Base-by-base conservation (phyloP, 2,888 invertebrate species). In the Mayetiola destructor region DNA sequence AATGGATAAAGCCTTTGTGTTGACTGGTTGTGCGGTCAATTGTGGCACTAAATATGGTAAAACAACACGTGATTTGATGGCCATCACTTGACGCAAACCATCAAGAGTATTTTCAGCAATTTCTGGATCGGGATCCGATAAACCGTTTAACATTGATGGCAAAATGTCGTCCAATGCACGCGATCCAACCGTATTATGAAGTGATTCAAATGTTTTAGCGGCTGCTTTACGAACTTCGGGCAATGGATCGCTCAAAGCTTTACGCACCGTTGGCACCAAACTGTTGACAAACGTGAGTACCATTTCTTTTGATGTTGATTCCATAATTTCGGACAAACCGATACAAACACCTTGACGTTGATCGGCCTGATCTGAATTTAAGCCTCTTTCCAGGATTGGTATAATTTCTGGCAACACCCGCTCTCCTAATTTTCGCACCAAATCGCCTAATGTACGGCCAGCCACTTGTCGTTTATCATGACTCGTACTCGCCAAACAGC, bases 311-410 rank as follows among this genome's bases (percentile, higher is more conserved):
- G 91, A 93, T 4, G 96, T 97, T 55, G 95, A 94, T 5, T 86
- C 85, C 85, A 99, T 94, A 66, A 99, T 99, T 78, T 99, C 97
- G 1, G 93, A 90, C 32, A 99, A 79, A 0, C 95, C 99, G 68
- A 97, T 94, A 72, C 99, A 97, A 9, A 99, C 97, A 62, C 99
- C 99, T 74, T 97, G 95, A 16, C 99, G 78, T 75, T 97, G 94
- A 74, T 97, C 96, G 0, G 93, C 77, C 62, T 89, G 85, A 53
- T 89, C 86, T 1, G 94, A 94, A 64, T 88, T 85, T 61, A 99
- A 76, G 1, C 97, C 97, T 61, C 84, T 79, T 73, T 97, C 96
- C 62, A 99, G 75, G 67, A 99, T 96, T 0, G 97, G 99, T 67
- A 99, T 93, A 60, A 99, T 96, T 76, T 97, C 96, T 0, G 95